Base-by-base conservation (phyloP, 2,113 vertebrate species). In the Clupea harengus region DNA sequence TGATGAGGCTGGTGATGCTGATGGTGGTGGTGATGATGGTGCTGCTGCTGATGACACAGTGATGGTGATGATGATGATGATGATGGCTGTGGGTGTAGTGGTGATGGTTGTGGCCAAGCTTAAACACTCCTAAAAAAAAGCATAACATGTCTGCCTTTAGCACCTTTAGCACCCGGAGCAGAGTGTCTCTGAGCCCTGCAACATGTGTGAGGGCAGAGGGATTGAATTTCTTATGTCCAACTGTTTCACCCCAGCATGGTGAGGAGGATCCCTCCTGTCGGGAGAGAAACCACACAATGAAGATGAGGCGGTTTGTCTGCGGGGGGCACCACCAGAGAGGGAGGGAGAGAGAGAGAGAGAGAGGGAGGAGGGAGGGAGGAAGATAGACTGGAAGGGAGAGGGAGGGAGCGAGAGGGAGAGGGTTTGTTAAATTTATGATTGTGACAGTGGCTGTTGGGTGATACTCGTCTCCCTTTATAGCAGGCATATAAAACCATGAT, bases 231-330 rank as follows among this genome's bases (percentile, higher is more conserved):
- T 15, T 2, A 17, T 46, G 75, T 45, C 87, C 54, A 80, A 86
- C 72, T 15, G 81, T 72, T 18, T 83, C 84, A 72, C 54, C 82
- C 75, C 50, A 39, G 45, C 45, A 39, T 81, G 82, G 13, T 83
- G 84, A 80, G 84, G 85, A 45, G 84, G 85, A 45, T 82, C 84
- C 80, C 85, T 82, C 80, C 85, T 86, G 57, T 81, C 80, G 81
- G 81, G 45, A 86, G 52, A 86, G 72, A 46, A 18, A 28, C 25
- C 64, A 32, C 64, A 72, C 64, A 28, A n/a, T 1, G 15, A 3
- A 10, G 81, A 85, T 46, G 7, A 25, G 22, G 4, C 22, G 6
- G 60, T 9, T 32, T 45, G 45, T 81, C 10, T 81, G 49, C 54
- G 39, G 39, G 39, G 39, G 39, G 47, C 81, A 64, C 1, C 46